Base-by-base conservation (phyloP, 2,888 invertebrate species). In the Neoscelio sp. region DNA sequence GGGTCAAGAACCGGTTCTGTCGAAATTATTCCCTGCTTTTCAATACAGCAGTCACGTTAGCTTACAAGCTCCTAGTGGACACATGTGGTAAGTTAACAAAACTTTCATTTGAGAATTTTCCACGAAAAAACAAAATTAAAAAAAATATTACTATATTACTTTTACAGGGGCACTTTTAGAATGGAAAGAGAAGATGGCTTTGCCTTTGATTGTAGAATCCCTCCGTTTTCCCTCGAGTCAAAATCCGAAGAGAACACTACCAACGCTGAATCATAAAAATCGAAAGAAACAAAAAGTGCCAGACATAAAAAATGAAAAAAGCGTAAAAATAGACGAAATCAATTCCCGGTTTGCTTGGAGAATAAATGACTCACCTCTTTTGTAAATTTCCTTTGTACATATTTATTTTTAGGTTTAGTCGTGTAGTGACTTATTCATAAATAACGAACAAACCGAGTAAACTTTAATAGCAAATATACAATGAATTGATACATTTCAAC, bases 11-110 rank as follows among this genome's bases (percentile, higher is more conserved):
- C 99, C 99, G 38, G 94, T 97, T 79, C 92, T 99, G 71, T 97
- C 97, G 42, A 94, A 95, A 76, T 93, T 94, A 78, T 92, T 96
- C 84, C 98, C 99, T 73, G 98, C 98, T 85, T 99, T 99, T 92
- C 99, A 99, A 91, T 99, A 99, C 91, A 97, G 97, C 90, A 98
- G 98, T 90, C 98, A 99, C 91, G 98, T 99, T 60, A 97, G 97
- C 85, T 92, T 99, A 82, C 98, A 99, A 92, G 98, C 98, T 67
- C 98, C 98, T 35, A 97, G 98, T 89, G 99, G 99, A 5, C 99
- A 99, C 88, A 98, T 98, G 97, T 98, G 98, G 98, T 97, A 89
- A 90, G 92, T 23, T 35, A 87, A 52, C 44, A 48, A 35, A 28
- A 15, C 20, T 40, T 65, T n/a, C 20, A 40, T 26, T 17, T 40